Conservation (phyloP, 1,140 invertebrate genomes). For the Parasteatoda tepidariorum region DNA sequence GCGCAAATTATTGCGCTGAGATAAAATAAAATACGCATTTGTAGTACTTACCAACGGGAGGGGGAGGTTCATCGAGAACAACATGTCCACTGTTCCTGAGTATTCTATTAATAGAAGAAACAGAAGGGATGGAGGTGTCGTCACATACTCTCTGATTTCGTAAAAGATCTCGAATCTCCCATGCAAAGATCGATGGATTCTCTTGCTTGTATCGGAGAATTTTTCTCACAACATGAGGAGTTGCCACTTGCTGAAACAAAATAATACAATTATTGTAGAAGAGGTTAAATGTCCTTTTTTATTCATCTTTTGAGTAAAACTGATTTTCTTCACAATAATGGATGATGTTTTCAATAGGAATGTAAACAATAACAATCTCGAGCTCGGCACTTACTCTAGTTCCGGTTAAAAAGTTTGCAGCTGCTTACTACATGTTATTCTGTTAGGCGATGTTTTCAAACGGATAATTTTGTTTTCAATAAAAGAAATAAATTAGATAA, state of each 20-base stretch:
- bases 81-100: conserved; percentile 76
- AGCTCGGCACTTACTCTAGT: too few species aligned
- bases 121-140: conserved; percentile 79
- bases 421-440: too few species aligned
- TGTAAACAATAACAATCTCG: too few species aligned
- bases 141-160: conserved; percentile 86
- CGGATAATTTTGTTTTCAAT: too few species aligned
- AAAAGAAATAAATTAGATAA: too few species aligned
- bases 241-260: conserved; percentile 80
- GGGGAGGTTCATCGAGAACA: background rate
- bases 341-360: too few species aligned
- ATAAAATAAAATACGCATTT: background rate
- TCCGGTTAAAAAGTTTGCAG: too few species aligned
- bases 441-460: too few species aligned
- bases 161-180: conserved; percentile 90
- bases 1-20: background rate
- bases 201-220: conserved; percentile 91
- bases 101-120: conserved; percentile 95
- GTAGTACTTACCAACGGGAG: background rate
- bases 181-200: conserved; percentile 92
- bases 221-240: conserved; percentile 90
- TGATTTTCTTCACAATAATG: too few species aligned
- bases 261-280: background rate
- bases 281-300: background rate
- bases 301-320: too few species aligned